Evolutionary conservation across 2,888 invertebrate species (phyloP).

Genomic region (Melikaiella ostensackeni): DNA sequence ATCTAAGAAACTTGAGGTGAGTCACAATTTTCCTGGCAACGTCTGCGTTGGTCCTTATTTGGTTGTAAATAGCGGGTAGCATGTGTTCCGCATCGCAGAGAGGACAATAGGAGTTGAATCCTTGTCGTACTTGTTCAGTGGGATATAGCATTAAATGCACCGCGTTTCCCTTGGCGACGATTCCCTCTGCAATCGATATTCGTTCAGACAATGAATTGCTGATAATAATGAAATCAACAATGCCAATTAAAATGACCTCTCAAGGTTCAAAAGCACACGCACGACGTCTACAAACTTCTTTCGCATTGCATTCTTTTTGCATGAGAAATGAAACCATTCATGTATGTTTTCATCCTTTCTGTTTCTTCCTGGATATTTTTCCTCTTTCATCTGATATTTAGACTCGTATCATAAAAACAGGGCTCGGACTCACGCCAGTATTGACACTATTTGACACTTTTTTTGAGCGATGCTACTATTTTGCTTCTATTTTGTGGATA

Average conservation of each 20-base stretch:
- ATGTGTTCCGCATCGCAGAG: constrained; percentile 1
- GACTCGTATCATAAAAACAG: no score
- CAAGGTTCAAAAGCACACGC: not conserved
- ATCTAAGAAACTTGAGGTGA: not conserved
- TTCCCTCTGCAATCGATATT: not conserved
- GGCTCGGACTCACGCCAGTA: no score
- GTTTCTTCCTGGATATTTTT: not conserved
- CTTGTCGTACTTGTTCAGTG: not conserved
- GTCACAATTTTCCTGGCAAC: not conserved
- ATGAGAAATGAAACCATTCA: not conserved
- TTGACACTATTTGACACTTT: no score
- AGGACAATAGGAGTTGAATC: not conserved
- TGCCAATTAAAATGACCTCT: not conserved
- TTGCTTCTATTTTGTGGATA: no score
- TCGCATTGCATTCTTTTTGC: not conserved
- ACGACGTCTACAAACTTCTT: not conserved
- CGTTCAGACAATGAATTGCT: not conserved
- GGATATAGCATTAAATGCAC: not conserved
- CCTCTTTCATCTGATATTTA: not conserved
- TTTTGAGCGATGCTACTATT: no score
- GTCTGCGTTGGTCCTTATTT: not conserved
- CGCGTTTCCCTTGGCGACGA: not conserved
- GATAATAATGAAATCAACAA: not conserved
- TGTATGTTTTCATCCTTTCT: not conserved
- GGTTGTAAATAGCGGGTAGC: constrained; percentile 17